These are phyloP conservation scores for Pseudomyrmex sp. DNA, from an alignment of 1,140 invertebrate species.

Conservation along the genomic window DNA sequence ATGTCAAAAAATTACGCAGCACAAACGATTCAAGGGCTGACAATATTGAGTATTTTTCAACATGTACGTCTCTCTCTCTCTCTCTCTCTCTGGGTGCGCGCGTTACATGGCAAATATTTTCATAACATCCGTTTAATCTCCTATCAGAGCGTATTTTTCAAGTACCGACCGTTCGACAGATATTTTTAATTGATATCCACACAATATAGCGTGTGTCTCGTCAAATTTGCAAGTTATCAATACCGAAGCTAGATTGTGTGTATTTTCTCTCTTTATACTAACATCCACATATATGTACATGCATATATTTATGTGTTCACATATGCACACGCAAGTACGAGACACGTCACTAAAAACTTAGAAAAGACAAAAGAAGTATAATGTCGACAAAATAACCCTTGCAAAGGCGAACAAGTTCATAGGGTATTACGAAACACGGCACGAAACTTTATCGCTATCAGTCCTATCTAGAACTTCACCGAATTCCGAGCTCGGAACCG, in stretches of 20 bases:
- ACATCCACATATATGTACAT: too few species aligned
- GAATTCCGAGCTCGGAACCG: constrained; percentile 23
- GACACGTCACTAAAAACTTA: constrained; percentile 13
- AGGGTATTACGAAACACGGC: constrained; percentile 53
- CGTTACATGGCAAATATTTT: constrained; percentile 56
- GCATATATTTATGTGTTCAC: too few species aligned
- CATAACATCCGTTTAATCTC: constrained; percentile 61
- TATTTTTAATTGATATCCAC: constrained; percentile 57
- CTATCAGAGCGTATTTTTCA: constrained; percentile 56
- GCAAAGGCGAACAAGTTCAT: constrained; percentile 7
- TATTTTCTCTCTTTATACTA: background rate
- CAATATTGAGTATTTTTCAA: constrained; percentile 54
- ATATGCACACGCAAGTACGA: background rate
- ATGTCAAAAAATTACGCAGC: constrained; percentile 54
- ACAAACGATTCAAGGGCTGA: constrained; percentile 41
- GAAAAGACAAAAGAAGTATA: constrained; percentile 10
- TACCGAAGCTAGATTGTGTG: background rate
- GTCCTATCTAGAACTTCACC: constrained; percentile 44
- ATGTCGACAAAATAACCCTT: constrained; percentile 1
- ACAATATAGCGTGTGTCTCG: background rate
- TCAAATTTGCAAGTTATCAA: constrained; percentile 50
- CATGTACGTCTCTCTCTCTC: constrained; percentile 30
- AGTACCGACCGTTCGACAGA: constrained; percentile 43
- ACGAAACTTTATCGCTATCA: constrained; percentile 49
- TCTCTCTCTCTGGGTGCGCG: background rate